Percentiles rank a stretch among this genome's conserved stretches.
phyloP scores from a whole-genome alignment of 1,140 invertebrate genomes.

The Medauroidea extradentata region DNA sequence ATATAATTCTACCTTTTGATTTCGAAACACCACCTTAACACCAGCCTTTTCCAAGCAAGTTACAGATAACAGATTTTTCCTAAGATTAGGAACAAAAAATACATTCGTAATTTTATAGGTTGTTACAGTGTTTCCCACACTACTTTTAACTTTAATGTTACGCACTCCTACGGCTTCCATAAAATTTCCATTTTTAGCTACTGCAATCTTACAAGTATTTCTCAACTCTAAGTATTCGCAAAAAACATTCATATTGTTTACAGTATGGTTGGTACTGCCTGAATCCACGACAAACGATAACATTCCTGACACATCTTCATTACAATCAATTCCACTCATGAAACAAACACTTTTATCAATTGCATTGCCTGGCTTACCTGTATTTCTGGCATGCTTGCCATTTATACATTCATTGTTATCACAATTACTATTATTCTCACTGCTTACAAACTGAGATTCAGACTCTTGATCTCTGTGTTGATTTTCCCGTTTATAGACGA shows the following conservation, averaged over 20 bases:
- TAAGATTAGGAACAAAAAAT: conserved; percentile 9
- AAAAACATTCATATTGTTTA: conserved; percentile 17
- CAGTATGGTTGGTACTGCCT: conserved; percentile 25
- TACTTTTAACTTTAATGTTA: too few relatives aligned
- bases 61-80: conserved; percentile 23
- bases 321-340: too few relatives aligned
- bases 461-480: too few relatives aligned
- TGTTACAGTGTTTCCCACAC: conserved; percentile 17
- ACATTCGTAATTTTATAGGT: conserved; percentile 20
- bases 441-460: too few relatives aligned
- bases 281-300: conserved; percentile 22
- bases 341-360: too few relatives aligned
- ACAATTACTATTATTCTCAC: too few relatives aligned
- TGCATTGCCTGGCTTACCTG: too few relatives aligned
- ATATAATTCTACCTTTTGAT: conserved; percentile 15
- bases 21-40: conserved; percentile 14
- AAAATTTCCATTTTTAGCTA: conserved; percentile 18
- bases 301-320: too few relatives aligned
- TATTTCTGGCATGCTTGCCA: too few relatives aligned
- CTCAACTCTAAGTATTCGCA: conserved; percentile 16
- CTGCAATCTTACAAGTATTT: conserved; percentile 18
- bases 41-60: conserved; percentile 16
- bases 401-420: too few relatives aligned
- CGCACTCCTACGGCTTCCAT: conserved; percentile 12
- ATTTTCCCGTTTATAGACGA: too few relatives aligned